These are phyloP conservation scores for Aegotheles bennettii DNA, from an alignment of 2,113 vertebrate species.

Conservation along the genomic window DNA sequence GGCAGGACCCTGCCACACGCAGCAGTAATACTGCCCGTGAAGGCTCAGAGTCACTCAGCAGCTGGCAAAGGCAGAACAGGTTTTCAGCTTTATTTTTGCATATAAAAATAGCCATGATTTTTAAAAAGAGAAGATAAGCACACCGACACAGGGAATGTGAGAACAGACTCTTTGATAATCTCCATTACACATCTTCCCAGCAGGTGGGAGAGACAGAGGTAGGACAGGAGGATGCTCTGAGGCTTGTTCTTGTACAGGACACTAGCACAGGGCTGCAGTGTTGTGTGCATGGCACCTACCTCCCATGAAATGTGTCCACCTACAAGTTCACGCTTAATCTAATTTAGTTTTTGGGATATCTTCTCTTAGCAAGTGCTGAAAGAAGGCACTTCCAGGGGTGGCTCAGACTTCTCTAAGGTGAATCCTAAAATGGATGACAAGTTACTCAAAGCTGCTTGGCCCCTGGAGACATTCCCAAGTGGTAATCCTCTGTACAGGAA, in stretches of 20 bases:
- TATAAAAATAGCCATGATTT: neutral
- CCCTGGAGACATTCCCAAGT: neutral
- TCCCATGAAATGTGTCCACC: neutral
- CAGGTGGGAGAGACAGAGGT: neutral
- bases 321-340: neutral
- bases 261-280: neutral
- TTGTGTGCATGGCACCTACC: accelerated
- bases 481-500: neutral
- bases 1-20: neutral
- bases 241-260: neutral
- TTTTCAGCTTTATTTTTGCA: neutral
- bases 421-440: neutral
- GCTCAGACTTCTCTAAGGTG: neutral
- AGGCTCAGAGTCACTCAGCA: neutral
- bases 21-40: neutral
- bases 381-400: neutral
- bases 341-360: neutral
- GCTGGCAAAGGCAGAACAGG: neutral
- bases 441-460: neutral
- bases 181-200: neutral
- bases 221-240: neutral
- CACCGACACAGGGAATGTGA: neutral
- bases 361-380: neutral
- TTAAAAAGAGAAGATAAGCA: neutral
- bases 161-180: neutral